Evolutionary conservation across 2,113 vertebrate species (phyloP), one percentile per base, ranked within the genome.

Genomic region (Daboia siamensis): DNA sequence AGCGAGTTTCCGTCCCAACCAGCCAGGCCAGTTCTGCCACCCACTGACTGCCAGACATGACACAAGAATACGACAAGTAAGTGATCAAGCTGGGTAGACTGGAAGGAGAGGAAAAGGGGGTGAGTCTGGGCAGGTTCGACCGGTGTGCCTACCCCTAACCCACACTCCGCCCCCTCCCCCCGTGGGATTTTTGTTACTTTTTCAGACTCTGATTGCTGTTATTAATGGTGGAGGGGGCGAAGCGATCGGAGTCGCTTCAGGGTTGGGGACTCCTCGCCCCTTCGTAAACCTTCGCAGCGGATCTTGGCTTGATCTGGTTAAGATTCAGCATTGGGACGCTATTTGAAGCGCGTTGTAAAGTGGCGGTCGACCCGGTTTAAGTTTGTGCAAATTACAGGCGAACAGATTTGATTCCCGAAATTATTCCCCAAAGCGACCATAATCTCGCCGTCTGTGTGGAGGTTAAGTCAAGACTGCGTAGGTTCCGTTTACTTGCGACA

Each of bases 1-100:
- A 97, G 97, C 98, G 97, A 98, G 98, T 98, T 98, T 98, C 98
- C 98, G 98, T 98, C 98, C 98, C 97, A 98, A 99, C 99, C 98
- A 97, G 99, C 99, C 98, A 98, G 98, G 99, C 99, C 98, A 99
- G 99, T 99, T 99, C 98, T 98, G 98, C 98, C 98, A 97, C 97
- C 96, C 96, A 95, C 96, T 86, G 96, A 44, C 59, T 90, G 95
- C 96, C 93, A 96, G 97, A 98, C 98, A 99, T 99, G 99, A 99
- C 98, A 98, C 98, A 99, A 98, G 99, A 99, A 96, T 99, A 99
- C 99, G 99, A 99, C 98, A 99, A 98, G 99, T 99, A 98, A 99
- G 99, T 97, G 97, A 93, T 61, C 64, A 91, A 59, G 52, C 59
- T 86, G 93, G 90, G 89, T n/a, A 52, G 61, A 59, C 61, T 2